Evolutionary conservation across 2,888 invertebrate genomes (phyloP), one percentile per base, ranked within the genome.

Genomic region (Nezara viridula): DNA sequence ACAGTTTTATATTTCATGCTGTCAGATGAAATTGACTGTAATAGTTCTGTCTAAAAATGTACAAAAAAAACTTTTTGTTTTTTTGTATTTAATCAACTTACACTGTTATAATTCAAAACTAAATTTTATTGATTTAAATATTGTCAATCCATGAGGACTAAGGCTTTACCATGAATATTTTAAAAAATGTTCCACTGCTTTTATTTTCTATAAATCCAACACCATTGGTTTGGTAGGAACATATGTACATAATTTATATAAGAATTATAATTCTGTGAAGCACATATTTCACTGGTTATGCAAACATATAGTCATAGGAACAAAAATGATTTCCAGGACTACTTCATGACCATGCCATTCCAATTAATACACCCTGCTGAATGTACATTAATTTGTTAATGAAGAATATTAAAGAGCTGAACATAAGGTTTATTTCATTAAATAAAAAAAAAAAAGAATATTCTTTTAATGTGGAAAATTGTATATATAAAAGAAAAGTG

Each of bases 131-230:
- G n/a, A 37, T 73, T 73, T 73, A 37, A 73, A 73, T 73, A 73
- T 37, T 73, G 66, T 73, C 66, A 37, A 73, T 73, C 66, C 66
- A 73, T 37, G 66, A 73, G 66, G 21, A 73, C 66, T 73, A 37
- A 73, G 5, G 16, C 66, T 73, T 37, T 73, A 19, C 14, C 66
- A 37, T 73, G 37, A 73, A 73, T 37, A 37, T 2, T 9, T 37
- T 73, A 37, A 37, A 5, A 73, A 16, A 32, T 66, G 6, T 14
- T 14, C 66, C 2, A 27, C 66, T 60, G 2, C 12, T 60, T 5
- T 14, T 16, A 14, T 60, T 60, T 27, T 21, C 27, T 73, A 19
- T 1, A 19, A 73, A 9, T 37, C 66, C 16, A 73, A 73, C 19
- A 73, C 14, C 7, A 14, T 3, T 73, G 32, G 37, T 73, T 37